These are phyloP conservation scores for Egretta garzetta DNA, from an alignment of 2,113 vertebrate genomes.

Conservation along the genomic window DNA sequence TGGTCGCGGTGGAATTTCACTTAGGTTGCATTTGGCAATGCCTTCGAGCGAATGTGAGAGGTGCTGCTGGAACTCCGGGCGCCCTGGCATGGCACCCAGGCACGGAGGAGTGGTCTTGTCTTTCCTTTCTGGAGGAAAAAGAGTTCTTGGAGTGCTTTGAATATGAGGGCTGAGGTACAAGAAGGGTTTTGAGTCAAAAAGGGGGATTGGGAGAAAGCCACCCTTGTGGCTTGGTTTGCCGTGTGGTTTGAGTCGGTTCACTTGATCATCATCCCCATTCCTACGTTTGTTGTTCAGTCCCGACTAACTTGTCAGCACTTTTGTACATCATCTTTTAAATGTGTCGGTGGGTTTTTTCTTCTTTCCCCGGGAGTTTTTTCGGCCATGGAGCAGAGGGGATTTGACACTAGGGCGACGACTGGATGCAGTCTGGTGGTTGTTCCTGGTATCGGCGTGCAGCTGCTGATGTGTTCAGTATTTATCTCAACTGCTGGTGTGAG, in stretches of 20 bases:
- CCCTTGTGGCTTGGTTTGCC: too few relatives aligned
- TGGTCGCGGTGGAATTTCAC: not conserved
- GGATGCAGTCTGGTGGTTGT: not conserved
- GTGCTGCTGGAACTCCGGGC: too few relatives aligned
- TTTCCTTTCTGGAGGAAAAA: not conserved
- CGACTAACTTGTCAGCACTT: not conserved
- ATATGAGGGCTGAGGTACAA: not conserved
- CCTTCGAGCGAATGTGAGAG: not conserved
- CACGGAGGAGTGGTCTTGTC: not conserved
- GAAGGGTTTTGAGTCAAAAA: not conserved
- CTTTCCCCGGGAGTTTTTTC: not conserved
- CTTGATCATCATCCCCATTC: rapidly evolving
- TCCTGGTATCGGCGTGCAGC: not conserved
- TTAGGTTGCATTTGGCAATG: rapidly evolving
- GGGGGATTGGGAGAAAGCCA: rapidly evolving
- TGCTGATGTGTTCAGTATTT: not conserved
- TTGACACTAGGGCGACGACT: rapidly evolving
- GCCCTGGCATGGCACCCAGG: not conserved
- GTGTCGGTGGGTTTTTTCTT: not conserved
- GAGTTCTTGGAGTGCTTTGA: not conserved
- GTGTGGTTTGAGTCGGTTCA: not conserved
- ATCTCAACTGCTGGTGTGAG: not conserved
- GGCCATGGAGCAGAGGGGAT: not conserved
- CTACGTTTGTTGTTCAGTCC: not conserved
- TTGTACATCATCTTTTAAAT: not conserved